Base-by-base conservation (phyloP, 2,888 invertebrate species). In the Dicyrtoma fusca region DNA sequence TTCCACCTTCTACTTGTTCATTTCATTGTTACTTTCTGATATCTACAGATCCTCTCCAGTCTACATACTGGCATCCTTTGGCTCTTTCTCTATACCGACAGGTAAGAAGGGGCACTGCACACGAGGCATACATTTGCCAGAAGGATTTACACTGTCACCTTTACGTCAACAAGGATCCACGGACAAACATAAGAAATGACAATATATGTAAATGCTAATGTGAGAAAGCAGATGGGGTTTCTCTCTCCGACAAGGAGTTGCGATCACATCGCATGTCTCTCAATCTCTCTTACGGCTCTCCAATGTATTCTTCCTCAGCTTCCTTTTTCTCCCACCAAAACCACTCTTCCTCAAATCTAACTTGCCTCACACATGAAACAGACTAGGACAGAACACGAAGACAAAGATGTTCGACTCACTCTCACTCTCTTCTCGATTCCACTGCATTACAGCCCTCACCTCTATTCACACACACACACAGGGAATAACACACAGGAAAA, bases 91-190 rank as follows among this genome's bases (percentile, higher is more conserved):
- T 8, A 34, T 34, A 3, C 34, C 34, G 3, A 34, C 34, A 34
- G 34, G n/a, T n/a, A n/a, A n/a, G n/a, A n/a, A n/a, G n/a, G n/a
- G n/a, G n/a, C n/a, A n/a, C n/a, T n/a, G n/a, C n/a, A 8, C 4
- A 34, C 34, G 34, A 34, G 34, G 34, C 34, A 34, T 26, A 53
- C 17, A 44, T 49, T 49, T 26, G 26, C 64, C 8, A 47, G 21
- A 19, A 17, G 64, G 51, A 53, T 66, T 66, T 66, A 53, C 53
- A 53, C 26, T 53, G 65, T 66, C 65, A 66, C 53, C 53, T 51
- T 49, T 23, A n/a, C 49, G 53, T 53, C 53, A 47, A 17, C 47
- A 19, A 47, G 25, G 47, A 47, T 21, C 49, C 25, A 47, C 26
- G 26, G 19, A 45, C 10, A n/a, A n/a, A 25, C 23, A 49, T 47